Evolutionary conservation across 2,888 invertebrate genomes (phyloP).

Genomic region (Dysmachus trigonus): DNA sequence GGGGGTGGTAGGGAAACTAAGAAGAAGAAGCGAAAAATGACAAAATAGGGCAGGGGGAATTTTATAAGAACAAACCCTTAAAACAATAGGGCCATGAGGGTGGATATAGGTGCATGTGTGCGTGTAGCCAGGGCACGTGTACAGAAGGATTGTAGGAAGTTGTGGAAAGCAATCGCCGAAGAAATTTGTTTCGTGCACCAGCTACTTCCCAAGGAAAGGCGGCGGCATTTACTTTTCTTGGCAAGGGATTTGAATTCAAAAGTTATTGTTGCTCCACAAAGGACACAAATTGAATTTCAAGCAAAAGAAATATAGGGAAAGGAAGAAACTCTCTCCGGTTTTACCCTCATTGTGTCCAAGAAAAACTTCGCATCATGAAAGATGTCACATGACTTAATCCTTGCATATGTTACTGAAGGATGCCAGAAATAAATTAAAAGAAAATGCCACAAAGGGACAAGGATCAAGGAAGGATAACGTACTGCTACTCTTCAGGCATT

Average conservation of each 20-base stretch:
- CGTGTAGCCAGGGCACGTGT: neutral
- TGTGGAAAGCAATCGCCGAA: neutral
- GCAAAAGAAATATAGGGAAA: neutral
- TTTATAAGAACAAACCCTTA: slow-evolving; percentile 33
- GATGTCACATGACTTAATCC: slow-evolving; percentile 42
- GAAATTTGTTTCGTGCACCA: neutral
- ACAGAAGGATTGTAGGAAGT: neutral
- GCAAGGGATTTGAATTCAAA: slow-evolving; percentile 17
- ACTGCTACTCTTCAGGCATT: neutral
- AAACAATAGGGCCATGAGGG: slow-evolving; percentile 15
- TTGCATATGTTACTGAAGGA: slow-evolving; percentile 36
- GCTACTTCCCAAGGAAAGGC: neutral
- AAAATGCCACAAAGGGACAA: slow-evolving; percentile 6
- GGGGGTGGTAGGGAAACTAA: neutral
- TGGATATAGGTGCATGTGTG: slow-evolving; percentile 6
- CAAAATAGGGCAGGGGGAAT: slow-evolving; percentile 15
- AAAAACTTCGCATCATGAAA: slow-evolving; percentile 16
- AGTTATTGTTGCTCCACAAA: slow-evolving; percentile 19
- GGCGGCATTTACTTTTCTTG: neutral
- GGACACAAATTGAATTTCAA: slow-evolving; percentile 31
- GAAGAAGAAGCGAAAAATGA: neutral
- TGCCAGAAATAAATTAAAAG: slow-evolving; percentile 1
- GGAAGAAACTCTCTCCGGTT: neutral
- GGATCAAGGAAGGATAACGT: neutral
- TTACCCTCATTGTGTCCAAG: neutral